phyloP scores from a whole-genome alignment of 2,797 vertebrate genomes.

The Pseudochromis fuscus region DNA sequence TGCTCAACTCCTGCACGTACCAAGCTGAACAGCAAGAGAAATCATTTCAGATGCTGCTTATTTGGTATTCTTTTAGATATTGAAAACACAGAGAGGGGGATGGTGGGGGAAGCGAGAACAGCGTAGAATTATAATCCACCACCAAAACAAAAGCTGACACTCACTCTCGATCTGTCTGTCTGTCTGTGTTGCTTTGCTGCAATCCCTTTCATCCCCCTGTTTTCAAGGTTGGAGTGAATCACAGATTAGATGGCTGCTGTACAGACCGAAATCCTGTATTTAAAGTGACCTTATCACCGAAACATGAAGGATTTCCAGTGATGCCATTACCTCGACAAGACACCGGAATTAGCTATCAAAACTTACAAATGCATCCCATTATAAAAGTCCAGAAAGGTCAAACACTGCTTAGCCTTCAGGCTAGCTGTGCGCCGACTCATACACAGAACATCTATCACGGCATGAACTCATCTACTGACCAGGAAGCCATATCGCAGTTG shows the following conservation, averaged over 20 bases:
- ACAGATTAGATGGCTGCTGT: conserved; percentile 43
- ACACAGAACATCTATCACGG: conserved; percentile 39
- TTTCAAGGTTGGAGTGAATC: conserved; percentile 64
- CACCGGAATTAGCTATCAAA: conserved; percentile 60
- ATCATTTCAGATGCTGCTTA: conserved; percentile 66
- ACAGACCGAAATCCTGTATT: conserved; percentile 40
- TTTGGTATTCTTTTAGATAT: conserved; percentile 79
- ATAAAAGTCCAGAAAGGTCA: conserved; percentile 69
- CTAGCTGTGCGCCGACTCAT: conserved; percentile 23
- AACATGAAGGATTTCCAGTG: conserved; percentile 41
- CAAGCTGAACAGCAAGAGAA: conserved; percentile 42
- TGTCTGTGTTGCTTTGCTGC: conserved; percentile 56
- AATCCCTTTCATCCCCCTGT: conserved; percentile 73
- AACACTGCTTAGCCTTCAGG: conserved; percentile 55
- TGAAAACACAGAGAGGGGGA: conserved; percentile 57
- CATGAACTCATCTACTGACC: conserved; percentile 29
- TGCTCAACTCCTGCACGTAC: conserved; percentile 31
- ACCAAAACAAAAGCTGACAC: conserved; percentile 72
- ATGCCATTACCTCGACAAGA: conserved; percentile 24
- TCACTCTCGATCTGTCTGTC: conserved; percentile 52
- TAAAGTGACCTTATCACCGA: conserved; percentile 58
- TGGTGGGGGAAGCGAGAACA: conserved; percentile 31
- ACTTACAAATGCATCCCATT: conserved; percentile 68
- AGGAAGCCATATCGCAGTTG: conserved; percentile 14
- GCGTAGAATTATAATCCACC: conserved; percentile 72